These are phyloP conservation scores for Rattus rattus DNA, from an alignment of 2,113 vertebrate genomes.

Conservation along the genomic window DNA sequence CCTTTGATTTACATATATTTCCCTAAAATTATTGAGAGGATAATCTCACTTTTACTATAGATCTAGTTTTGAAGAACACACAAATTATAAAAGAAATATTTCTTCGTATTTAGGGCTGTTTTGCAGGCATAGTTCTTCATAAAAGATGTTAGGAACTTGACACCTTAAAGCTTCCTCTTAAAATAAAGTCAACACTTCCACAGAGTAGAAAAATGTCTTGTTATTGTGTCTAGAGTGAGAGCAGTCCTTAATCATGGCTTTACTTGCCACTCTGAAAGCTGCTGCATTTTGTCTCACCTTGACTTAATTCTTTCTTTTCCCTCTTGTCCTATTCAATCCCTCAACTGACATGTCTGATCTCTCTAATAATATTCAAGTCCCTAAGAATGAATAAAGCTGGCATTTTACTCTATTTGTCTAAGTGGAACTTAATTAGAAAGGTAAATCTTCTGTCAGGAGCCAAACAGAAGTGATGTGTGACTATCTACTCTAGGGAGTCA, in stretches of 20 bases:
- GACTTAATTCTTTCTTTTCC: constrained; percentile 71
- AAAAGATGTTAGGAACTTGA: constrained; percentile 54
- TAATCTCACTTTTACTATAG: background rate
- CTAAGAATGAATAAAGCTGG: constrained; percentile 73
- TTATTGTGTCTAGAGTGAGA: constrained; percentile 41
- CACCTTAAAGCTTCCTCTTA: constrained; percentile 53
- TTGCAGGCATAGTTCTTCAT: constrained; percentile 35
- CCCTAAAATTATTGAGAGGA: constrained; percentile 42
- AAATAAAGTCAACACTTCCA: constrained; percentile 52
- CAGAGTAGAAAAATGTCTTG: constrained; percentile 15
- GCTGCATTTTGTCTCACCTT: constrained; percentile 47
- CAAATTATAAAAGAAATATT: constrained; percentile 24
- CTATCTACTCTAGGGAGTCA: background rate
- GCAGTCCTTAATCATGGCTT: constrained; percentile 41
- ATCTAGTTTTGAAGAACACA: constrained; percentile 26
- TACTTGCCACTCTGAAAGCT: constrained; percentile 47
- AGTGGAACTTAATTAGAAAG: constrained; percentile 75
- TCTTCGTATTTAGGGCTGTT: constrained; percentile 7
- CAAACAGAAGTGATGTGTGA: constrained; percentile 57
- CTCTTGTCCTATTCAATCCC: constrained; percentile 53
- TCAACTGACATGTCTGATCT: constrained; percentile 70
- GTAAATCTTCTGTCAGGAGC: constrained; percentile 71
- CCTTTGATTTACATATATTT: background rate
- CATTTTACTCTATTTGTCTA: constrained; percentile 75
- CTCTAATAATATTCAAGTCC: constrained; percentile 74